Percentiles rank a stretch among this genome's conserved stretches.
These are phyloP conservation scores for Ametastegia equiseti DNA, from an alignment of 2,888 invertebrate genomes.

Conservation along the genomic window DNA sequence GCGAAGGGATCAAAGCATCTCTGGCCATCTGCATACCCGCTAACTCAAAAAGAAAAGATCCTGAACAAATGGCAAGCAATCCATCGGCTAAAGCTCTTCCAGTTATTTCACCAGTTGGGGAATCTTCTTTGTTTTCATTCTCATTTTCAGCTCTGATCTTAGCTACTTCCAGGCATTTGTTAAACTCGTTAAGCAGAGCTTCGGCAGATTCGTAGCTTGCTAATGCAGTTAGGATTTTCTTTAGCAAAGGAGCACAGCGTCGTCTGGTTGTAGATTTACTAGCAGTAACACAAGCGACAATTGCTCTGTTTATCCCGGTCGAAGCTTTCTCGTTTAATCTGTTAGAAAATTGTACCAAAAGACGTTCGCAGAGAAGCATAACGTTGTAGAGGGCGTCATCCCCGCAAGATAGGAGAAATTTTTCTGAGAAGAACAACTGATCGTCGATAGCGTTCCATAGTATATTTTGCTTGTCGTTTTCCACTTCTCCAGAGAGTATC, in stretches of 20 bases:
- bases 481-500: constrained; percentile 75
- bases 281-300: constrained; percentile 84
- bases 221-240: constrained; percentile 80
- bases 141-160: constrained; percentile 78
- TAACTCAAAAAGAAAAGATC: constrained; percentile 72
- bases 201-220: constrained; percentile 82
- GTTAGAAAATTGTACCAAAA: constrained; percentile 84
- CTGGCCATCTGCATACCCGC: constrained; percentile 79
- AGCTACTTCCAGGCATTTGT: constrained; percentile 81
- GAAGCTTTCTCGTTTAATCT: constrained; percentile 81
- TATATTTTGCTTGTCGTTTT: constrained; percentile 77
- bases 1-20: constrained; percentile 84
- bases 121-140: constrained; percentile 73
- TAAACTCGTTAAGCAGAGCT: constrained; percentile 82
- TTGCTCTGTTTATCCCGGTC: constrained; percentile 84
- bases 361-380: constrained; percentile 84
- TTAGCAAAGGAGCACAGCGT: constrained; percentile 81
- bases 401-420: constrained; percentile 84
- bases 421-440: constrained; percentile 89
- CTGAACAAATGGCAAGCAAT: constrained; percentile 78
- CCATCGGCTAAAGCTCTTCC: constrained; percentile 80
- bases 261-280: constrained; percentile 81
- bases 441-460: constrained; percentile 87
- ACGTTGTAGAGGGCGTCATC: constrained; percentile 86
- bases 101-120: constrained; percentile 75